Evolutionary conservation across 2,888 invertebrate species (phyloP).

Genomic region (Drosophila testacea): DNA sequence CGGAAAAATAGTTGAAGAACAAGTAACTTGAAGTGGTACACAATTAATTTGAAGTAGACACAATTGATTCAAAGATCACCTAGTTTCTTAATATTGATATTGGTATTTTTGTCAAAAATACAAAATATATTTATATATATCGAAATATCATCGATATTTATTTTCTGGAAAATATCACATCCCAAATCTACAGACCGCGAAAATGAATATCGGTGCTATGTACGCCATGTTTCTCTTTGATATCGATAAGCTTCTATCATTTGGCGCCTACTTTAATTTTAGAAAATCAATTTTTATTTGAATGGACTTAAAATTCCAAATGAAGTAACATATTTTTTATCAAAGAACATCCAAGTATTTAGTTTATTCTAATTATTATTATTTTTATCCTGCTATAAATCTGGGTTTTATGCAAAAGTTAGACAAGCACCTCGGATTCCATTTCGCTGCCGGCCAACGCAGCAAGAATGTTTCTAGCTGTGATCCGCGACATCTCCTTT

Average conservation of each 20-base stretch:
- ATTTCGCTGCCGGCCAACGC: constrained; percentile 89
- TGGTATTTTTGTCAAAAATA: too few species aligned
- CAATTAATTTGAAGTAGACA: too few species aligned
- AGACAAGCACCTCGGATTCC: constrained; percentile 87
- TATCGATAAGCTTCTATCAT: background rate
- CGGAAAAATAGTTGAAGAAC: too few species aligned
- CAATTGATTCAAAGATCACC: too few species aligned
- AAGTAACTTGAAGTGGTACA: too few species aligned
- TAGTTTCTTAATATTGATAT: too few species aligned
- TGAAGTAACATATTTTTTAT: background rate
- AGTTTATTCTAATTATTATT: background rate
- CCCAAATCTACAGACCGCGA: too few species aligned
- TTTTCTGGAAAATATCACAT: too few species aligned
- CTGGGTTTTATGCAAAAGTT: background rate
- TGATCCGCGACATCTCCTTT: constrained; percentile 92
- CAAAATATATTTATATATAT: too few species aligned
- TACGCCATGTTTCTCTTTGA: background rate
- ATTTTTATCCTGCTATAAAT: background rate
- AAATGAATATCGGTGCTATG: too few species aligned
- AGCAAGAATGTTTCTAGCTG: constrained; percentile 93
- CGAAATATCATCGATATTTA: too few species aligned
- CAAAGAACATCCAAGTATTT: background rate
- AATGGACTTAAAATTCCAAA: background rate
- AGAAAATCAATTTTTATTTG: background rate
- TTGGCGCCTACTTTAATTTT: background rate